Base-by-base conservation (phyloP, 92 coral and sea anemone species). In the Parazoanthus swiftii region DNA sequence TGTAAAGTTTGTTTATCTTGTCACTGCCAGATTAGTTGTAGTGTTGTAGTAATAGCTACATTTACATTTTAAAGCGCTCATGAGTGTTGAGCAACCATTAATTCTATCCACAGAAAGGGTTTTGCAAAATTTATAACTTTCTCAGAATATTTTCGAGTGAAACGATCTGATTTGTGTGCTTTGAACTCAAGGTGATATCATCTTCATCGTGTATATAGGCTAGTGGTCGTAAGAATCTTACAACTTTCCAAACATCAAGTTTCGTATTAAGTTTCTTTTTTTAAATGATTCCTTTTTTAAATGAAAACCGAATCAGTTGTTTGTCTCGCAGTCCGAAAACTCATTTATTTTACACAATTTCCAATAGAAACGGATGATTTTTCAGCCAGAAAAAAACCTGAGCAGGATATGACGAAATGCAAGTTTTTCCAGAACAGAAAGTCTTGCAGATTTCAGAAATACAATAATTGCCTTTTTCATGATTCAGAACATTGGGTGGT, bases 21-120 rank as follows among this genome's bases (percentile, higher is more conserved):
- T 66, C 56, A 38, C 10, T 63, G 72, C 63, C 21, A 59, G 85
- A 58, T 58, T 48, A 48, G 7, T 39, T 20, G 68, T 81, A 56
- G 85, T 63, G 7, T 39, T 20, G 68, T 81, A 56, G 85, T 63
- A 81, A 36, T 54, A 81, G 72, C 56, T 38, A 59, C 85, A 37
- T 81, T 59, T 58, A 38, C 26, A 63, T 21, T 81, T 35, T 81
- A 5, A 18, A 4, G 42, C 85, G 56, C 59, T 39, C 20, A 36
- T 39, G 21, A 39, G 33, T 43, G 26, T 77, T 44, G 70, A 63
- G 26, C 66, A 58, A 58, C 51, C 66, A 58, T 58, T 15, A 58
- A 58, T 42, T 73, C 23, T 73, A 10, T 25, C 43, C 8, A 15
- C 42, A 36, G 6, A 73, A 73, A 73, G 16, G 8, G 20, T 20